Evolutionary conservation across 2,888 invertebrate species (phyloP), one percentile per base, ranked within the genome.

Genomic region (Ormyrus rosae): DNA sequence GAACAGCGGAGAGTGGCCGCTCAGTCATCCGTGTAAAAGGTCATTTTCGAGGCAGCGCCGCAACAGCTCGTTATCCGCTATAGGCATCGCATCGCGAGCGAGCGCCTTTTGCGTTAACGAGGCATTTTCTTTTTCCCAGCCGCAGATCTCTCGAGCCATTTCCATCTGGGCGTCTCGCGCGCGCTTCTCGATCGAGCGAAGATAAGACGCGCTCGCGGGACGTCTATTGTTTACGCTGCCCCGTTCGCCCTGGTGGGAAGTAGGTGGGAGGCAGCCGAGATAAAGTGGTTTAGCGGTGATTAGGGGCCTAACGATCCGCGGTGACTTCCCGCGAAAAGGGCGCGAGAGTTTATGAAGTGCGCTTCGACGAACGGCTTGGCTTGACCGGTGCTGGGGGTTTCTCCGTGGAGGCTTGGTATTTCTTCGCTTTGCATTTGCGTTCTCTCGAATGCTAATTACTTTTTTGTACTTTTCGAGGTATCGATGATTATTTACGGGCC

Each of bases 21-120:
- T 58, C 81, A 70, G 60, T 78, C 78, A 78, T 56, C 74, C 78
- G 78, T 73, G 75, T 70, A 81, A 81, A 65, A 78, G 81, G 77
- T 78, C 69, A 74, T 73, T 81, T 73, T 64, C 34, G n/a, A 72
- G 13, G 65, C 19, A 58, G 68, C 61, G 60, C 50, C 50, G 70
- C 34, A 68, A 9, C 11, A 56, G 55, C 71, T 71, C 61, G 71
- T 61, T 71, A 68, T 45, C 7, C 45, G 11, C 19, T 19, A 19
- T 19, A 19, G 19, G 19, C 19, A 19, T 19, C 19, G 19, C 19
- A 19, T 19, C 19, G 19, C 19, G 55, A 19, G 19, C 60, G 8
- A 10, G 8, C 56, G 19, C 70, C 6, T n/a, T 55, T 65, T 75
- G 63, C 77, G 67, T 69, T 77, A 77, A 81, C 69, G 72, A 81